Conservation (phyloP, 2,797 vertebrate species). For the Botia kubotai region DNA sequence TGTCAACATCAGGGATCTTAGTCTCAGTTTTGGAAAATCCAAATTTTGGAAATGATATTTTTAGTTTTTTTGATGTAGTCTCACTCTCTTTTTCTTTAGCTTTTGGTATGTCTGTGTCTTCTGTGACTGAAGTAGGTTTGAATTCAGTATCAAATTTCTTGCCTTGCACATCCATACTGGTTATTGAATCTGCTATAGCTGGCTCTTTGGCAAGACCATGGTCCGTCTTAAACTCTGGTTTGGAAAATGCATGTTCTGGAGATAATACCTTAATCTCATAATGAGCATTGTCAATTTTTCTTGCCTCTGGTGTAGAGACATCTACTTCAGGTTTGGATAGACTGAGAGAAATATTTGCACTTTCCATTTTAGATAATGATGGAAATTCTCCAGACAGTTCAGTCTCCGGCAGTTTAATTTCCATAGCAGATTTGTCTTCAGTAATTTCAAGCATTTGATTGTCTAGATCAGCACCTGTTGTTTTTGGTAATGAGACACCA, state of each 20-base stretch:
- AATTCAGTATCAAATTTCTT: constrained; percentile 14
- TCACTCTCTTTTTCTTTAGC: constrained; percentile 38
- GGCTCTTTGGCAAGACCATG: constrained; percentile 34
- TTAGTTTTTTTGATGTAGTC: constrained; percentile 42
- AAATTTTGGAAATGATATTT: constrained; percentile 48
- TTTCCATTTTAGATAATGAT: constrained; percentile 53
- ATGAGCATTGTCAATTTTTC: constrained; percentile 3
- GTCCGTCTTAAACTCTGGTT: constrained; percentile 21
- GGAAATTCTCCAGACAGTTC: constrained; percentile 57
- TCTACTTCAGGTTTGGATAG: constrained; percentile 22
- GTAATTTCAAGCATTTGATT: neutral
- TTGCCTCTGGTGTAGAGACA: neutral
- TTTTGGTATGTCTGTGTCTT: neutral
- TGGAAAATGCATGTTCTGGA: neutral
- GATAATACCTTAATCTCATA: neutral
- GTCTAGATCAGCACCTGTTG: constrained; percentile 1
- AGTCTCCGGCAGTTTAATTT: accelerated
- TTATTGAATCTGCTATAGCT: neutral
- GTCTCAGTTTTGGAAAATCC: constrained; percentile 16
- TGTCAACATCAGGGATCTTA: neutral
- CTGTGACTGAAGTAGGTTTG: constrained; percentile 15
- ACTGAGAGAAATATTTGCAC: neutral
- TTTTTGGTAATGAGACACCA: constrained; percentile 49
- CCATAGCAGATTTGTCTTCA: constrained; percentile 18
- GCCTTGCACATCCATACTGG: neutral